A percentile compares a stretch with the other conserved stretches of the same genome.
These are phyloP conservation scores for Euspilapteryx auroguttella DNA, from an alignment of 2,888 invertebrate genomes.

Conservation along the genomic window DNA sequence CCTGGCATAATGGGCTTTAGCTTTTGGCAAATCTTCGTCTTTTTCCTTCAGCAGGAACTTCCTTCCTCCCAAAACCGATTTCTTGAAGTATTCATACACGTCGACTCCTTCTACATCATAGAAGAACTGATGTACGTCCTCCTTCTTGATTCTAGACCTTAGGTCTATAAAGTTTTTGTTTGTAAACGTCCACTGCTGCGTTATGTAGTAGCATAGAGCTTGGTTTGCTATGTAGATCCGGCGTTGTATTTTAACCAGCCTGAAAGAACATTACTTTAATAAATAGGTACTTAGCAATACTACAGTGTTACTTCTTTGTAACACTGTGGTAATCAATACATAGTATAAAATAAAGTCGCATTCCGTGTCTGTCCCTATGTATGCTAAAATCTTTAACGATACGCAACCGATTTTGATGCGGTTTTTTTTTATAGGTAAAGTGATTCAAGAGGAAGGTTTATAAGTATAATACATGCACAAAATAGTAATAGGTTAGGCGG, in stretches of 20 bases:
- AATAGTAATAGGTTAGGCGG: too few relatives aligned
- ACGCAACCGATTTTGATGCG: too few relatives aligned
- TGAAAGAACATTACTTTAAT: too few relatives aligned
- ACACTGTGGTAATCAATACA: too few relatives aligned
- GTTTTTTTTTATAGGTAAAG: too few relatives aligned
- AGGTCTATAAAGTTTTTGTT: conserved; percentile 64
- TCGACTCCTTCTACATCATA: conserved; percentile 61
- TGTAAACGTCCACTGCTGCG: conserved; percentile 75
- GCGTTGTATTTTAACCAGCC: conserved; percentile 79
- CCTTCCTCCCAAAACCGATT: conserved; percentile 64
- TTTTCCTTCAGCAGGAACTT: conserved; percentile 70
- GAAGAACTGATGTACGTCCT: conserved; percentile 59
- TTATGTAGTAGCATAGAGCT: conserved; percentile 73
- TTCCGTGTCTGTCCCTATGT: too few relatives aligned
- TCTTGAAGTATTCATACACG: conserved; percentile 42
- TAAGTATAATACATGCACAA: too few relatives aligned
- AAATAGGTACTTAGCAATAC: too few relatives aligned
- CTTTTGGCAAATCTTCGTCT: conserved; percentile 53
- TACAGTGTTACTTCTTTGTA: too few relatives aligned
- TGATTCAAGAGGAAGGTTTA: too few relatives aligned
- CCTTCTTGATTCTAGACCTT: conserved; percentile 41
- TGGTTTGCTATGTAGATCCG: conserved; percentile 75
- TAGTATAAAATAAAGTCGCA: too few relatives aligned
- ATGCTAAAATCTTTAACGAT: too few relatives aligned
- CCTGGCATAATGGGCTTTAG: conserved; percentile 53